Conservation (phyloP, 2,888 invertebrate genomes). For the Falcaria lacertinaria region DNA sequence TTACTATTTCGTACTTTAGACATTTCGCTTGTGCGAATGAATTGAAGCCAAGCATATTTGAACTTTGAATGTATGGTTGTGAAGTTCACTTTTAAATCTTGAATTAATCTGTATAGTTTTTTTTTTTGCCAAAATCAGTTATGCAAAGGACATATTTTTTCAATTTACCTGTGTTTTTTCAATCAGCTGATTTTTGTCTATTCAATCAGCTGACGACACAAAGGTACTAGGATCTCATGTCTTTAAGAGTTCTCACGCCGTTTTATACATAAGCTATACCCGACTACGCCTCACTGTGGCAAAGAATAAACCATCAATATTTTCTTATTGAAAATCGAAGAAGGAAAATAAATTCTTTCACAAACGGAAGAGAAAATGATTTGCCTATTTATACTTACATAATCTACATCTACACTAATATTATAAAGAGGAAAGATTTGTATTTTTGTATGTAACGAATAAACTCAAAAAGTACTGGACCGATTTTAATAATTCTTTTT, state of each 20-base stretch:
- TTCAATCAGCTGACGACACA: slow-evolving; percentile 20
- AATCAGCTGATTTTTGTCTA: slow-evolving; percentile 16
- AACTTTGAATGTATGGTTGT: neutral
- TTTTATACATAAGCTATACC: neutral
- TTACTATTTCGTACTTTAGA: neutral
- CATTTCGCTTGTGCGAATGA: neutral
- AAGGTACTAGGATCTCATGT: neutral
- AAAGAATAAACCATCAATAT: too few relatives aligned
- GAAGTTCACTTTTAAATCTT: neutral
- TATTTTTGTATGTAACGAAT: too few relatives aligned
- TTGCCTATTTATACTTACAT: too few relatives aligned
- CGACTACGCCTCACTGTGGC: too few relatives aligned
- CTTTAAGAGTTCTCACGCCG: neutral
- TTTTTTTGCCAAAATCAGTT: slow-evolving; percentile 14
- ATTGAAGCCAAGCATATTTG: neutral
- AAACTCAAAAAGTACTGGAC: too few relatives aligned
- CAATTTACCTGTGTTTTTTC: slow-evolving; percentile 15
- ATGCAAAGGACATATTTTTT: slow-evolving; percentile 22
- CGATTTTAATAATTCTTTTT: too few relatives aligned
- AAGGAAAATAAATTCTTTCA: too few relatives aligned
- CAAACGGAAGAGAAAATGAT: too few relatives aligned
- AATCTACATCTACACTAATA: too few relatives aligned
- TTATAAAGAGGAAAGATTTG: too few relatives aligned
- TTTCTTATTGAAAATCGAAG: too few relatives aligned
- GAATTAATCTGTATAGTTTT: neutral